Base-by-base conservation (phyloP, 2,888 invertebrate species). In the Ommatoiulus sabulosus region DNA sequence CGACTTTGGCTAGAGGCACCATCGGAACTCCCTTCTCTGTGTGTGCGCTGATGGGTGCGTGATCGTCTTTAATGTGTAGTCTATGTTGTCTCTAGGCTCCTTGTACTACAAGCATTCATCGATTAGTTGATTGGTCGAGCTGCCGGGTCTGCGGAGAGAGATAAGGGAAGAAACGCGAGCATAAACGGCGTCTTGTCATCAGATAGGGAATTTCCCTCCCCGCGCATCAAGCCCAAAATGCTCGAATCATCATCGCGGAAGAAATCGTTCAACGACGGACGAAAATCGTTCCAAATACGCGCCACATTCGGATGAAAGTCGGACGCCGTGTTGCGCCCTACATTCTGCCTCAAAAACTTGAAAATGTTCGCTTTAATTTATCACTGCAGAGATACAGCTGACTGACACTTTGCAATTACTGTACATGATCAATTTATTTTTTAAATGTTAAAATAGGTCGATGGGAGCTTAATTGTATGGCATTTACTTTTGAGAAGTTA, bases 51-150 rank as follows among this genome's bases (percentile, higher is more conserved):
- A 72, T 72, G 72, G 72, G 24, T 72, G 72, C 72, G 24, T 24
- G 72, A 72, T 72, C 72, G 72, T 72, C 72, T 72, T 72, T 72
- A 72, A 72, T 72, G 72, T 20, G 72, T 72, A 72, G 72, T 72
- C 7, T 72, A 72, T 72, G 72, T 72, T 72, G 72, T 72, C 72
- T 72, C 72, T 72, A 72, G 72, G 72, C 72, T 72, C 24, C 72
- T 72, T 72, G 72, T 72, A 72, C 72, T 72, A 72, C 72, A 72
- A 3, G 72, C 72, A 72, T 72, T 72, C 72, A 72, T 72, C 72
- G 72, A 72, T 72, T 72, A 72, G 72, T 72, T 72, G 72, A 72
- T 72, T 72, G 72, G 72, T 72, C 72, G 72, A 72, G 72, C 72
- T 72, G 72, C 72, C 72, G 72, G 72, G 72, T 20, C 72, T 72